These are phyloP conservation scores for Melanotus villosus DNA, from an alignment of 2,888 invertebrate genomes.

Conservation along the genomic window DNA sequence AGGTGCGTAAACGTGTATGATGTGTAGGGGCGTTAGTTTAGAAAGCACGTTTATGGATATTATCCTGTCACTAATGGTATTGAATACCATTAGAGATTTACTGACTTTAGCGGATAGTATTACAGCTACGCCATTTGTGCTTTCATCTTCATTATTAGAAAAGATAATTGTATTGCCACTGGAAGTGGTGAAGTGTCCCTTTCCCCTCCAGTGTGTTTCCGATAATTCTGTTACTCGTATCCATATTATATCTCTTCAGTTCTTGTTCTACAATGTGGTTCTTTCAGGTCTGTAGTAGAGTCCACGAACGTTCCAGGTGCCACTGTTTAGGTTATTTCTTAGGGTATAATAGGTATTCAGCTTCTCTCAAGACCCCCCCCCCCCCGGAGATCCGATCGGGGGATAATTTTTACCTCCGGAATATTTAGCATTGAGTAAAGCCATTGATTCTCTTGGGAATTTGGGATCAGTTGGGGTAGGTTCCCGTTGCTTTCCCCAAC, in stretches of 20 bases:
- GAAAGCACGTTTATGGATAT: too few relatives aligned
- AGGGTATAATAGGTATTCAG: neutral
- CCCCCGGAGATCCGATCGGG: too few relatives aligned
- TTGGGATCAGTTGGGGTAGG: neutral
- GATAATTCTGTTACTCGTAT: too few relatives aligned
- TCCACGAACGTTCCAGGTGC: slow-evolving; percentile 6
- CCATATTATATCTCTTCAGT: neutral
- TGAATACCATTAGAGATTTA: too few relatives aligned
- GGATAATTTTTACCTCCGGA: too few relatives aligned
- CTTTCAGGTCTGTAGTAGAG: neutral
- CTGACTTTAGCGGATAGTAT: neutral
- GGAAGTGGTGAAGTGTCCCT: too few relatives aligned
- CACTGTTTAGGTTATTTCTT: neutral
- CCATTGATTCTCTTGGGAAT: neutral
- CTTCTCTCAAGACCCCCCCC: neutral
- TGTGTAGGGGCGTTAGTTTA: too few relatives aligned
- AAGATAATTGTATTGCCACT: too few relatives aligned
- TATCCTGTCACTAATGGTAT: too few relatives aligned
- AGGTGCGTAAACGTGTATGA: too few relatives aligned
- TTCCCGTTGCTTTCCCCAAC: slow-evolving; percentile 3
- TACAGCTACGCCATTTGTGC: slow-evolving; percentile 9
- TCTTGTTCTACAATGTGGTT: slow-evolving; percentile 1
- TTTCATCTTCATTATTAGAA: slow-evolving; percentile 1
- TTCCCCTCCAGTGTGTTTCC: too few relatives aligned
- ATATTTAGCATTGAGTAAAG: too few relatives aligned